Base-by-base conservation (phyloP, 2,113 vertebrate genomes). In the Arothron firmamentum region DNA sequence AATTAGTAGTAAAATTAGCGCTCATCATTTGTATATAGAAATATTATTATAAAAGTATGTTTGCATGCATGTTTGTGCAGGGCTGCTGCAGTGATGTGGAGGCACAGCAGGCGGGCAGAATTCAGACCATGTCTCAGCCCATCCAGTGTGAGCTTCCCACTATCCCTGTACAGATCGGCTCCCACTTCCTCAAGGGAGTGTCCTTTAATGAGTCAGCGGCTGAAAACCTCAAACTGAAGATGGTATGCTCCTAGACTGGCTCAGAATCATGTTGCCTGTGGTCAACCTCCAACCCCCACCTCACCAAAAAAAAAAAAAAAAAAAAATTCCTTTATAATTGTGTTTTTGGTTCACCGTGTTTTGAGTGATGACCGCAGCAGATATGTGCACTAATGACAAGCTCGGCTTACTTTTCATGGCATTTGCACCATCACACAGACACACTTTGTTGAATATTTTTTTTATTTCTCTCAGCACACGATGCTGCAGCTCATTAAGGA, bases 81-180 rank as follows among this genome's bases (percentile, higher is more conserved):
- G 93, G 94, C 82, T 99, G 97, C 80, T 99, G 97, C 86, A 95
- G 94, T 28, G 97, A 98, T 25, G 96, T 92, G 0, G 97, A 99
- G 88, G 96, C 95, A 43, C 95, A 98, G 84, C 97, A 99, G 86
- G 94, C 96, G 0, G 97, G 97, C 59, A 91, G 94, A 73, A 94
- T 95, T 81, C 96, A 98, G 84, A 98, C 93, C 57, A 93, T 94
- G 48, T 90, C 95, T 3, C 96, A 98, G 88, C 94, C 96, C 60
- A 94, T 99, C 77, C 96, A 98, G 89, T 98, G 94, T 53, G 96
- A 99, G 86, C 91, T 99, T 70, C 96, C 97, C 72, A 98, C 95
- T 4, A 93, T 99, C 59, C 96, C 96, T 0, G 92, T 99, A 62
- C 97, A 99, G 85, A 98, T 99, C 0, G 96, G 96, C 72, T 90